Conservation (phyloP, 1,140 invertebrate species). For the Drosophila nannoptera region DNA sequence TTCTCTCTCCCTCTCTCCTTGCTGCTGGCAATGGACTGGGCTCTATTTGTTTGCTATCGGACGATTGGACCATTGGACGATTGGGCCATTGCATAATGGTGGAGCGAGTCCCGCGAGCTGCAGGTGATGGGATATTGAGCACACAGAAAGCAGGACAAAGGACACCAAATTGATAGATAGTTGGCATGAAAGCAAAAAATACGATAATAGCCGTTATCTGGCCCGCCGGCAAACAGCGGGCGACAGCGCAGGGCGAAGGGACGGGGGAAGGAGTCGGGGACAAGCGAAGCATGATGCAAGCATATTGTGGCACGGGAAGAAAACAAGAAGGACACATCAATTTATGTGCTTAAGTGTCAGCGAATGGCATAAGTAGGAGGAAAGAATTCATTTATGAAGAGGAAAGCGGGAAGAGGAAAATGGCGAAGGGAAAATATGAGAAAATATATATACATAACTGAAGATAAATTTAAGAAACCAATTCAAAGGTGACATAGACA, state of each 20-base stretch:
- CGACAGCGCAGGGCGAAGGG: neutral
- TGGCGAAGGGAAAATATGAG: neutral
- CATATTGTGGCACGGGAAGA: neutral
- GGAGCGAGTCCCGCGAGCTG: conserved; percentile 21
- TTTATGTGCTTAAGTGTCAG: conserved; percentile 2
- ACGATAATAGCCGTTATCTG: conserved; percentile 21
- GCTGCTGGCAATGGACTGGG: conserved; percentile 12
- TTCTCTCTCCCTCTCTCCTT: neutral
- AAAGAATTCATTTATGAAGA: too few species aligned
- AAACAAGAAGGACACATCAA: conserved; percentile 8
- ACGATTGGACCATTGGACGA: conserved; percentile 10
- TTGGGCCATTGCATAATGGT: conserved; percentile 40
- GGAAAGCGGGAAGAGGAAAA: neutral
- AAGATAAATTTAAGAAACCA: neutral
- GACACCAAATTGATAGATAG: conserved; percentile 12
- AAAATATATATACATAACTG: neutral
- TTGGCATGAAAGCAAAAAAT: conserved; percentile 13
- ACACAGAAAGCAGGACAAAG: neutral
- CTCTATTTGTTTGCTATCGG: conserved; percentile 8
- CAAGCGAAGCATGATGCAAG: neutral
- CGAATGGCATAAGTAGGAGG: neutral
- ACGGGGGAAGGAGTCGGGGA: neutral
- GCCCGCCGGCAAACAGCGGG: neutral
- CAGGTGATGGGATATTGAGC: conserved; percentile 46
- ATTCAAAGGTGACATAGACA: too few species aligned